These are phyloP conservation scores for Meteorus colon DNA, from an alignment of 2,888 invertebrate species.

Conservation along the genomic window DNA sequence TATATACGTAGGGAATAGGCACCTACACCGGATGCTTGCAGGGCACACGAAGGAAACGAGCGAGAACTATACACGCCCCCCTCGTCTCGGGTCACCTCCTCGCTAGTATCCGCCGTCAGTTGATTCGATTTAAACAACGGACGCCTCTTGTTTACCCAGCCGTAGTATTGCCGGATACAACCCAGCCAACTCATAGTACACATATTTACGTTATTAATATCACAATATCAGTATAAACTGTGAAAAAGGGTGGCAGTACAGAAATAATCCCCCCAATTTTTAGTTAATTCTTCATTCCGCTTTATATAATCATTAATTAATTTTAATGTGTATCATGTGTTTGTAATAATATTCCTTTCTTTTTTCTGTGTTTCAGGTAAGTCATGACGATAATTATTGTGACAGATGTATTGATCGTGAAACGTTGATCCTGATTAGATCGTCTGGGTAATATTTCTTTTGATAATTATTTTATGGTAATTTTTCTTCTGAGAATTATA, in stretches of 20 bases:
- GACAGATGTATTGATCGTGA: no score
- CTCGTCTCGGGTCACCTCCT: constrained; percentile 56
- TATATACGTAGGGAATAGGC: neutral
- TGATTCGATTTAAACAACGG: constrained; percentile 62
- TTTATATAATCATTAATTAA: constrained; percentile 1
- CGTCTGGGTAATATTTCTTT: no score
- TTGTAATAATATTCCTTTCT: constrained; percentile 38
- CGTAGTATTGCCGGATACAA: constrained; percentile 34
- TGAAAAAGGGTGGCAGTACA: neutral
- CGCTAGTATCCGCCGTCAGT: constrained; percentile 57
- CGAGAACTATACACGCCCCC: constrained; percentile 49
- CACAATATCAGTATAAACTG: neutral
- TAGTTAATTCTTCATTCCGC: neutral
- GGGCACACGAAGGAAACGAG: constrained; percentile 42
- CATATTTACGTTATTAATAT: constrained; percentile 35
- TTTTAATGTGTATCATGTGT: neutral
- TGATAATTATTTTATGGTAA: no score
- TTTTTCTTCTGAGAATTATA: no score
- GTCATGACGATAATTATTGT: constrained; percentile 47
- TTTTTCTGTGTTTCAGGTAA: constrained; percentile 67
- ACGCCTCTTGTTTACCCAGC: constrained; percentile 59
- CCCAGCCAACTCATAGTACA: constrained; percentile 18
- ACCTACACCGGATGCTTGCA: constrained; percentile 35
- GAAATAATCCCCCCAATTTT: neutral
- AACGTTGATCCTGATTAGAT: no score